Base-by-base conservation (phyloP, 2,113 vertebrate species). In the Phocoena sinus region DNA sequence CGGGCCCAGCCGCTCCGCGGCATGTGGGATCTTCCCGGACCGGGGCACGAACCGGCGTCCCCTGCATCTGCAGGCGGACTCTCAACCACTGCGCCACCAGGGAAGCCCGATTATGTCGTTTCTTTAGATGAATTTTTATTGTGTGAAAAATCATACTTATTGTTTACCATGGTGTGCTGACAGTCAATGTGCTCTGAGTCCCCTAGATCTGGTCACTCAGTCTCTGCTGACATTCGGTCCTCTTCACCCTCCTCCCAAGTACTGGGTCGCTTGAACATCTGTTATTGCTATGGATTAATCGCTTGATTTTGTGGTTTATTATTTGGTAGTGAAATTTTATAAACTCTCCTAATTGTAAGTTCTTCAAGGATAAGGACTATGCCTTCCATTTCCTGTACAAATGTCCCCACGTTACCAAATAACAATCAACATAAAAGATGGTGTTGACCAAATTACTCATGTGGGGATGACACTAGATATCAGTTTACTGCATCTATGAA, bases 321-420 rank as follows among this genome's bases (percentile, higher is more conserved):
- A 62, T 70, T 89, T 82, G 41, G 14, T 47, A 74, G 13, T 92
- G 62, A 88, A n/a, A 76, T 86, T 92, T 94, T 81, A 85, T 81
- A 77, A 94, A 44, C 15, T 89, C 44, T 65, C 58, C 41, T 91
- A 79, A 79, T 44, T 76, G 3, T 70, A 63, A 93, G 25, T 82
- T 94, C 47, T 77, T 85, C 56, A 93, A 89, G n/a, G 38, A 4
- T 50, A 97, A 92, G n/a, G 94, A 67, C 38, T 21, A 31, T 56
- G 41, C 77, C 94, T 97, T 97, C 23, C 10, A 50, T 36, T 93
- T 94, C 89, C 67, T 62, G 8, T 71, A 65, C n/a, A 62, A 85
- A 88, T 41, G 10, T 87, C 31, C 60, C 65, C 23, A 38, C 1
- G 7, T 36, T 38, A 87, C 25, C 33, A 82, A 85, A 33, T 68